Conservation (phyloP, 2,113 vertebrate species). For the Megatriorchis doriae region DNA sequence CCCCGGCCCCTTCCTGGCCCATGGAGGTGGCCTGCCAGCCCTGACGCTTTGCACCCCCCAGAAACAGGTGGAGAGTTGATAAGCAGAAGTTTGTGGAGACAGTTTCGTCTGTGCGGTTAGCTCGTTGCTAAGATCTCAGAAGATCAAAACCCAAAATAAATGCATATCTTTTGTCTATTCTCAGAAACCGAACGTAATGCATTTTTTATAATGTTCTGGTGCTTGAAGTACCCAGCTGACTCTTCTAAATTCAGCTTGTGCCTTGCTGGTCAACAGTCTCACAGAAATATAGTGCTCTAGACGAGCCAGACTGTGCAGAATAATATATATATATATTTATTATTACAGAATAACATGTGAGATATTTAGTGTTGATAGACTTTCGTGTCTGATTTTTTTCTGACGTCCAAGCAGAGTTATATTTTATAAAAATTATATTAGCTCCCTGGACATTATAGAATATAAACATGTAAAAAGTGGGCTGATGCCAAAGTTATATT, state of each 20-base stretch:
- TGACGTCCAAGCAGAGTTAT: neutral
- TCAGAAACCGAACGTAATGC: neutral
- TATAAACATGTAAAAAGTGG: neutral
- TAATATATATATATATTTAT: neutral
- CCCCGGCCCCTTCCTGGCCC: accelerated
- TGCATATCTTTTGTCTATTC: accelerated
- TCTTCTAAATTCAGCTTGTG: neutral
- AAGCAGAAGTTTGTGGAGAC: accelerated
- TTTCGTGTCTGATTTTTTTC: neutral
- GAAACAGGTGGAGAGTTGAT: neutral
- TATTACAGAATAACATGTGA: accelerated
- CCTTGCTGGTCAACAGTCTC: neutral
- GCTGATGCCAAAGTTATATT: neutral
- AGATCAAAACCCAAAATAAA: neutral
- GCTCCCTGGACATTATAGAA: neutral
- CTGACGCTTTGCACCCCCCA: accelerated
- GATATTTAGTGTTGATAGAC: neutral
- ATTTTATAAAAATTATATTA: neutral
- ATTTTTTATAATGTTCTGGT: neutral
- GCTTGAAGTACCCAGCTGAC: neutral
- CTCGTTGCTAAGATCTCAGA: neutral
- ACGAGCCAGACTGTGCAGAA: neutral
- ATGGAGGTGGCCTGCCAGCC: accelerated
- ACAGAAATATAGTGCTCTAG: neutral
- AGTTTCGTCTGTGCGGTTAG: neutral